A percentile compares a stretch with the other conserved stretches of the same genome.
Evolutionary conservation across 2,113 vertebrate species (phyloP).

Genomic region (Onychostruthus taczanowskii): DNA sequence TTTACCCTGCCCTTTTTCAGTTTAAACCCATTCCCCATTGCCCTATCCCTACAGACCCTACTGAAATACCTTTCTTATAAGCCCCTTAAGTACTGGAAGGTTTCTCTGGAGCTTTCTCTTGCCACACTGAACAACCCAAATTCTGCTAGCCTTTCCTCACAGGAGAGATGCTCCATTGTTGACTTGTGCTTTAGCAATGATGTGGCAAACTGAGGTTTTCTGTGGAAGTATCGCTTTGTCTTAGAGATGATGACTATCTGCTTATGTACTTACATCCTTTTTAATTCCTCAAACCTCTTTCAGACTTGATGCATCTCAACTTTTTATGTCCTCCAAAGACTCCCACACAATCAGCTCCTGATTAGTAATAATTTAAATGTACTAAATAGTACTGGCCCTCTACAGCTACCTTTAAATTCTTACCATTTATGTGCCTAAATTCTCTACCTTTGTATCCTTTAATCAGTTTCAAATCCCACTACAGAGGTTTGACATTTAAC

Average conservation of each 20-base stretch:
- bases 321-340: background rate
- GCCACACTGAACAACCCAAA: background rate
- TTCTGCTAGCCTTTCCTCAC: background rate
- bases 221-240: background rate
- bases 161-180: background rate
- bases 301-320: background rate
- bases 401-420: background rate
- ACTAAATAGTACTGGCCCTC: background rate
- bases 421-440: background rate
- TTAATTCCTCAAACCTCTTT: background rate
- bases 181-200: background rate
- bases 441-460: background rate
- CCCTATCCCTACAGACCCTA: background rate
- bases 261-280: background rate
- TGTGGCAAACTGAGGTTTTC: background rate
- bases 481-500: background rate
- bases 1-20: background rate
- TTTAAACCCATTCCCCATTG: background rate
- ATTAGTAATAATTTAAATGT: background rate
- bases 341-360: background rate
- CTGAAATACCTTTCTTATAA: background rate
- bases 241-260: background rate
- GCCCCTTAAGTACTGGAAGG: background rate
- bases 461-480: background rate
- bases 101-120: background rate